phyloP scores from a whole-genome alignment of 92 coral and sea anemone genomes.

The Desmophyllum pertusum region DNA sequence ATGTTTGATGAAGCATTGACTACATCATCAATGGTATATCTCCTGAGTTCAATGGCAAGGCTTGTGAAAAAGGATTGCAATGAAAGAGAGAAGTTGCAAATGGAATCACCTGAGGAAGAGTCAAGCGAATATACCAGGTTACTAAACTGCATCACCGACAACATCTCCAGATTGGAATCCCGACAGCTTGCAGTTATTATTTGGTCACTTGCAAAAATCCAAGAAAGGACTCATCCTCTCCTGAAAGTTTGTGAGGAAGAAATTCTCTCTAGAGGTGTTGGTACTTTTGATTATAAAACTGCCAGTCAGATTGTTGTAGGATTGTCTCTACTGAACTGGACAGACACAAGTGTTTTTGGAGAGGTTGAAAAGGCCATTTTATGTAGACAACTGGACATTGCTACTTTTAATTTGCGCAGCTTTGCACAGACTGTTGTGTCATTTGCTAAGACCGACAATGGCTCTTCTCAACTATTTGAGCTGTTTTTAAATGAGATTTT shows the following conservation, averaged over 20 bases:
- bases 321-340: not conserved
- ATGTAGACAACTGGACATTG: slow-evolving; percentile 1
- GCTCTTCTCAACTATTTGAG: slow-evolving; percentile 13
- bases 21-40: not conserved
- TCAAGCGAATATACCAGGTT: not conserved
- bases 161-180: slow-evolving; percentile 1
- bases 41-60: slow-evolving; percentile 11
- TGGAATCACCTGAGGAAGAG: not conserved
- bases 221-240: not conserved
- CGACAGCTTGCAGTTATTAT: slow-evolving; percentile 20
- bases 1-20: slow-evolving; percentile 15
- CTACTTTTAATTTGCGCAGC: slow-evolving; percentile 6
- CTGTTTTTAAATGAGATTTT: not conserved
- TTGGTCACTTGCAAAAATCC: slow-evolving; percentile 17
- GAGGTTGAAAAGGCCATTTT: slow-evolving; percentile 23
- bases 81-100: not conserved
- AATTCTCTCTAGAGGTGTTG: slow-evolving; percentile 25
- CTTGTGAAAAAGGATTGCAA: not conserved
- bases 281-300: slow-evolving; percentile 27
- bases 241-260: slow-evolving; percentile 15
- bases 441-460: slow-evolving; percentile 13
- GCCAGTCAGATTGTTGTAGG: slow-evolving; percentile 12
- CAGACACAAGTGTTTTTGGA: not conserved
- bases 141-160: slow-evolving; percentile 11
- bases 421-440: slow-evolving; percentile 17